Percentiles rank a stretch among this genome's conserved stretches.
phyloP scores from a whole-genome alignment of 2,797 vertebrate species.

The Phalanger gymnotis region DNA sequence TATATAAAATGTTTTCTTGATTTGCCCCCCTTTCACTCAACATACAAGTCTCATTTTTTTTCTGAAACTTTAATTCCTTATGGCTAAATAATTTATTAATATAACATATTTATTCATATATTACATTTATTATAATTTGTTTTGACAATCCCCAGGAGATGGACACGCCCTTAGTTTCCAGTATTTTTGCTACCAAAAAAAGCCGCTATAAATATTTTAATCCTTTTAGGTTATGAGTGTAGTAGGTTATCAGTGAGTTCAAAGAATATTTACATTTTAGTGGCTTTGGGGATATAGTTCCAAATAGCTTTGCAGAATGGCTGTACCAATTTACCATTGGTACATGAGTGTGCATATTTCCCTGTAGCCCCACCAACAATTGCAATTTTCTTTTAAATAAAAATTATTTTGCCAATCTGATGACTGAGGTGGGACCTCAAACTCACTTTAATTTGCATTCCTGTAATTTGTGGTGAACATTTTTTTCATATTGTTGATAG shows the following conservation, averaged over 20 bases:
- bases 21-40: not conserved
- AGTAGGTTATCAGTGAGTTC: not conserved
- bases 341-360: not conserved
- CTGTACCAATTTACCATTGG: no score
- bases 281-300: not conserved
- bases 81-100: not conserved
- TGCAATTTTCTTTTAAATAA: not conserved
- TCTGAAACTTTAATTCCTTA: not conserved
- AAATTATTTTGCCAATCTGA: no score
- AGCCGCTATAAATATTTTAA: not conserved
- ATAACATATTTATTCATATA: not conserved
- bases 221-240: not conserved
- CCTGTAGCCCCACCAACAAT: not conserved
- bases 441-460: not conserved
- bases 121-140: not conserved
- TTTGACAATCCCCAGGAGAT: not conserved
- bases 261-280: not conserved
- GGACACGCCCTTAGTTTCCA: no score
- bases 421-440: no score
- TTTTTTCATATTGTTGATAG: not conserved
- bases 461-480: not conserved
- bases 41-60: not conserved
- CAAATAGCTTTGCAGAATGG: not conserved
- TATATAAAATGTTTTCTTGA: not conserved
- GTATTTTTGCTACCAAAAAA: not conserved